Evolutionary conservation across 2,797 vertebrate species (phyloP).

Genomic region (Loriculus beryllinus): DNA sequence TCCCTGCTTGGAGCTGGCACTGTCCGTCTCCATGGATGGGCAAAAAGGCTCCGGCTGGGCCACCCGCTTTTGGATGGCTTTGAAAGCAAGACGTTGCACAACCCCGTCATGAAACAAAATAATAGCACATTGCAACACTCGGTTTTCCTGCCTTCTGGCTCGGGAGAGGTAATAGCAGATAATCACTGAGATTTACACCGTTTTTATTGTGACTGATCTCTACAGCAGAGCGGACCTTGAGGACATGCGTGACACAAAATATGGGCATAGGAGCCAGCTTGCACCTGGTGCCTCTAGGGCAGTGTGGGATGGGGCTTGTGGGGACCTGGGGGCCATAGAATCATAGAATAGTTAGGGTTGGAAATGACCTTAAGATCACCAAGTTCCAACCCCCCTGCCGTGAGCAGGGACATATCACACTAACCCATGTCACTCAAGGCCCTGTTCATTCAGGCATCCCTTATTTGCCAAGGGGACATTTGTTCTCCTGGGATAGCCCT

Average conservation of each 20-base stretch:
- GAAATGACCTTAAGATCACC: background rate
- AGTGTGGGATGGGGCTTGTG: background rate
- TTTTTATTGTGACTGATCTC: background rate
- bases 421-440: background rate
- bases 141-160: background rate
- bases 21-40: rapidly evolving
- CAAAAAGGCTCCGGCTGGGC: background rate
- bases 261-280: background rate
- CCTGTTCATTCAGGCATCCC: background rate
- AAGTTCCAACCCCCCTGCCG: background rate
- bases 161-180: background rate
- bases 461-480: background rate
- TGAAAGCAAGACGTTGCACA: background rate
- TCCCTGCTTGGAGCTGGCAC: rapidly evolving
- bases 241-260: background rate
- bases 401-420: background rate
- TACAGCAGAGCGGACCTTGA: rapidly evolving
- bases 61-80: rapidly evolving
- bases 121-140: background rate
- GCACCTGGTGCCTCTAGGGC: background rate
- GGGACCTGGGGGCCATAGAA: background rate
- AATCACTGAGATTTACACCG: rapidly evolving
- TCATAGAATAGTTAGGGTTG: background rate
- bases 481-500: background rate
- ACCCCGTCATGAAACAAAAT: background rate